A percentile compares a stretch with the other conserved stretches of the same genome.
phyloP scores from a whole-genome alignment of 2,113 vertebrate species.

The Balaeniceps rex region DNA sequence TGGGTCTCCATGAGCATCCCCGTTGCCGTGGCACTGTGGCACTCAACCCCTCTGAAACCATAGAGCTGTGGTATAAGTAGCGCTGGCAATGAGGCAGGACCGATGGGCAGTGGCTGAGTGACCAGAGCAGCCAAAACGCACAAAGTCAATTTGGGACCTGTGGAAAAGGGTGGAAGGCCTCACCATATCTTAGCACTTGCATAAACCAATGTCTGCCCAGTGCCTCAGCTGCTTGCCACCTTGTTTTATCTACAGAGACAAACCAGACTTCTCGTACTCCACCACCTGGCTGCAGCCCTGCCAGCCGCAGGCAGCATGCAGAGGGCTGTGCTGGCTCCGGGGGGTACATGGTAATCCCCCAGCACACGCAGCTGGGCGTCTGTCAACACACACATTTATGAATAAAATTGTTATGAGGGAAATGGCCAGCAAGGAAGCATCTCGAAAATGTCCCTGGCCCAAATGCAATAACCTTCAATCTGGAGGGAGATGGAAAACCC shows the following conservation, averaged over 20 bases:
- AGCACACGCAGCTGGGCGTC: neutral
- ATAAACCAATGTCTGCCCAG: neutral
- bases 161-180: neutral
- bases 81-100: neutral
- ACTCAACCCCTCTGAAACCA: neutral
- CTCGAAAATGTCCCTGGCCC: neutral
- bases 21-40: accelerated
- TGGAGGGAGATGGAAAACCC: neutral
- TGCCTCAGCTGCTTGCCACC: neutral
- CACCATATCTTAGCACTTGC: neutral
- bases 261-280: neutral
- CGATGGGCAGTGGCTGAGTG: neutral
- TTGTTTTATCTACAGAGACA: neutral
- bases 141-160: neutral
- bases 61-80: neutral
- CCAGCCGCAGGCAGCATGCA: accelerated
- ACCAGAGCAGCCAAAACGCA: neutral
- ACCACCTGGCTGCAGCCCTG: neutral
- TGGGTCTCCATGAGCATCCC: neutral
- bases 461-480: neutral
- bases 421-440: neutral
- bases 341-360: neutral
- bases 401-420: conserved; percentile 33
- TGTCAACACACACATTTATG: neutral
- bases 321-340: neutral